These are phyloP conservation scores for Pristis pectinata DNA, from an alignment of 2,797 vertebrate genomes.

Conservation along the genomic window DNA sequence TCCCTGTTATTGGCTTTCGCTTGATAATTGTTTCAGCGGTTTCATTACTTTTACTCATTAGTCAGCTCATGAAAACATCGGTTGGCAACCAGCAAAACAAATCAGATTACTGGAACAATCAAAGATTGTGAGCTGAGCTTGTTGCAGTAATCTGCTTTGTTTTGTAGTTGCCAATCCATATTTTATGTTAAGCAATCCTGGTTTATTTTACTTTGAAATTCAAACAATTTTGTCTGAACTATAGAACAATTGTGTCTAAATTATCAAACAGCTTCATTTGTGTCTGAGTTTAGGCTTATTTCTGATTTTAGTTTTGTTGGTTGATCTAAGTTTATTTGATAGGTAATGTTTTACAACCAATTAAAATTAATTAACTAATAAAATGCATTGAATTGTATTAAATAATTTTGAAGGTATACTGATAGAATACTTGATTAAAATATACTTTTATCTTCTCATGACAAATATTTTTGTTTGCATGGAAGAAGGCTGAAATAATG, in stretches of 20 bases:
- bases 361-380: background rate
- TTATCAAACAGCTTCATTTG: background rate
- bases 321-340: background rate
- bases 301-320: background rate
- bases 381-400: background rate
- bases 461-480: background rate
- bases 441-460: background rate
- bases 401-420: background rate
- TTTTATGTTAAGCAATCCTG: background rate
- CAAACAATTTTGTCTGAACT: background rate
- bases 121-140: too few species aligned
- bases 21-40: background rate
- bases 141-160: background rate
- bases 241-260: background rate
- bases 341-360: background rate
- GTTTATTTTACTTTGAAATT: background rate
- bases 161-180: background rate
- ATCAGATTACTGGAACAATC: too few species aligned
- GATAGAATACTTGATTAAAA: background rate
- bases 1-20: background rate
- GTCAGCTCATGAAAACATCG: background rate
- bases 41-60: background rate
- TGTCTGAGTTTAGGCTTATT: background rate
- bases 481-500: background rate
- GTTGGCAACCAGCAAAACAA: too few species aligned